A percentile compares a stretch with the other conserved stretches of the same genome.
Conservation (phyloP, 2,888 invertebrate genomes). For the Temnothorax ravouxi region DNA sequence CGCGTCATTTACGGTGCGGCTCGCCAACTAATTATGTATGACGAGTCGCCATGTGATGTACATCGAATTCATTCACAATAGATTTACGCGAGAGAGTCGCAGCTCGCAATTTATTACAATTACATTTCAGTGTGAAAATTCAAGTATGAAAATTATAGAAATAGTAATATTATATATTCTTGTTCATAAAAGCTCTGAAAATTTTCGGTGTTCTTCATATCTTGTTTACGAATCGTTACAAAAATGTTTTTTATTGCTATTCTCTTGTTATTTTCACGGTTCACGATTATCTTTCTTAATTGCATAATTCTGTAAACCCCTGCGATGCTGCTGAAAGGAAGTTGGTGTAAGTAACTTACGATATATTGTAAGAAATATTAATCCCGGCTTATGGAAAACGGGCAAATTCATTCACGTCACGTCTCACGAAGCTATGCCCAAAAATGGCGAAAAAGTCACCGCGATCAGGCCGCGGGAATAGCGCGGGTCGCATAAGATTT, state of each 20-base stretch:
- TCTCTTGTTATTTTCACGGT: not conserved
- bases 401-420: not conserved
- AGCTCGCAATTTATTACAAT: conserved; percentile 23
- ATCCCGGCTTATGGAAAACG: not conserved
- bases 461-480: not conserved
- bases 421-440: not conserved
- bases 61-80: conserved; percentile 10
- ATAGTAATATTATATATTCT: not conserved
- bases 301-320: not conserved
- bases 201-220: not conserved
- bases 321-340: not conserved
- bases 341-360: not conserved
- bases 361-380: not conserved
- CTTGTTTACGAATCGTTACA: not conserved
- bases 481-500: conserved; percentile 27
- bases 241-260: not conserved
- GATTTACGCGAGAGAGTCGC: not conserved
- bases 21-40: not conserved
- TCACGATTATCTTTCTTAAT: not conserved
- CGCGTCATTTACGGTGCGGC: not conserved
- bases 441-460: conserved; percentile 2
- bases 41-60: not conserved
- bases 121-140: no score
- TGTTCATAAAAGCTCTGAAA: not conserved
- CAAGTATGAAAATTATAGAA: conserved; percentile 1